Evolutionary conservation across 1,140 invertebrate genomes (phyloP).

Genomic region (Trachelipus rathkii): DNA sequence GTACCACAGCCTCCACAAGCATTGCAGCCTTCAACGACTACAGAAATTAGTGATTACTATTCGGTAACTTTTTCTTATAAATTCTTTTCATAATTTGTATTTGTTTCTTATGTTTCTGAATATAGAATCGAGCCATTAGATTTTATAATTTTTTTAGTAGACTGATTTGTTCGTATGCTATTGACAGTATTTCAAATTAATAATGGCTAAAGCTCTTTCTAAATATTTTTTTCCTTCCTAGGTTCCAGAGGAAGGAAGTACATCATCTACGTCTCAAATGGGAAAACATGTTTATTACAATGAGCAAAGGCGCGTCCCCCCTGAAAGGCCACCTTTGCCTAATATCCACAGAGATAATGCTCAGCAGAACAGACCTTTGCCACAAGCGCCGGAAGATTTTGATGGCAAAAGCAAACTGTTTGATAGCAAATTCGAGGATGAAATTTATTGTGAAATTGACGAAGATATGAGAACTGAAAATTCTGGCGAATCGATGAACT

Average conservation of each 20-base stretch:
- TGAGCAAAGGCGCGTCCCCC: neutral
- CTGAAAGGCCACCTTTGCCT: neutral
- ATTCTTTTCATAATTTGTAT: too few relatives aligned
- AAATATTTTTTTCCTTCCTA: neutral
- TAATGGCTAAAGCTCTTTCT: too few relatives aligned
- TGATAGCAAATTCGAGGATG: neutral
- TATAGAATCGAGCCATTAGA: too few relatives aligned
- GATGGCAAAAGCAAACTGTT: neutral
- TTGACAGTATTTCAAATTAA: too few relatives aligned
- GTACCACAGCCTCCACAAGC: neutral
- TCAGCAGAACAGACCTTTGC: neutral
- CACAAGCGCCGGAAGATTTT: neutral
- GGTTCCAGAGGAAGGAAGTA: neutral
- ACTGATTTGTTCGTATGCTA: too few relatives aligned
- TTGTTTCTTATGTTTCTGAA: too few relatives aligned
- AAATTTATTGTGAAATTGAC: slow-evolving; percentile 3
- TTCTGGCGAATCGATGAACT: neutral
- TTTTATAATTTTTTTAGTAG: too few relatives aligned
- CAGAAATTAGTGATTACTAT: neutral
- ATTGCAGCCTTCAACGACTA: neutral
- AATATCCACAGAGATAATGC: neutral
- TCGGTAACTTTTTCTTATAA: neutral
- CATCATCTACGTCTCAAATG: neutral
- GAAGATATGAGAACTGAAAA: neutral
- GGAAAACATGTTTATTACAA: neutral